A percentile compares a stretch with the other conserved stretches of the same genome.
Conservation (phyloP, 2,797 vertebrate species). For the Lerista edwardsae region DNA sequence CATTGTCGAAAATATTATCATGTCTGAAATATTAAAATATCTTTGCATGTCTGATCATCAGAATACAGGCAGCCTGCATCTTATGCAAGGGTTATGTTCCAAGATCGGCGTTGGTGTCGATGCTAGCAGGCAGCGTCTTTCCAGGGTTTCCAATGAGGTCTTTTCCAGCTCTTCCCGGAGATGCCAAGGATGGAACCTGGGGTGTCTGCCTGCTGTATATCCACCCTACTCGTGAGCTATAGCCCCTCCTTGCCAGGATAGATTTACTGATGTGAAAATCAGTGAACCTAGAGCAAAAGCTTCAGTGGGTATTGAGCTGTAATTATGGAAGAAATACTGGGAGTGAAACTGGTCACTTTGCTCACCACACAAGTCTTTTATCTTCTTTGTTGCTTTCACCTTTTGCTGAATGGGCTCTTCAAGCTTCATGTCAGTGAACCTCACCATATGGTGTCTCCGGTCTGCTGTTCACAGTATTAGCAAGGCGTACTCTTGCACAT, state of each 20-base stretch:
- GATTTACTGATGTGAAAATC: background rate
- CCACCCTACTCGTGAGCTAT: no score
- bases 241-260: background rate
- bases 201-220: no score
- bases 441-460: background rate
- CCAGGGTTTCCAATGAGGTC: no score
- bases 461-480: background rate
- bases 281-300: background rate
- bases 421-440: background rate
- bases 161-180: no score
- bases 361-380: background rate
- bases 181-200: no score
- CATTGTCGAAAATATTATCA: background rate
- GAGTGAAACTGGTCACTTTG: background rate
- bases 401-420: background rate
- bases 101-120: no score
- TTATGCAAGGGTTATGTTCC: no score
- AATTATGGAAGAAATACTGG: background rate
- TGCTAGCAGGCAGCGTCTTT: no score
- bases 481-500: background rate
- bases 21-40: no score
- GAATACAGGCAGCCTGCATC: no score
- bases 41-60: background rate
- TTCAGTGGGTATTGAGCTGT: background rate
- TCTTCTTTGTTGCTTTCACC: background rate